Percentiles rank a stretch among this genome's conserved stretches.
phyloP scores from a whole-genome alignment of 1,140 invertebrate species.

The Papilio polyxenes region DNA sequence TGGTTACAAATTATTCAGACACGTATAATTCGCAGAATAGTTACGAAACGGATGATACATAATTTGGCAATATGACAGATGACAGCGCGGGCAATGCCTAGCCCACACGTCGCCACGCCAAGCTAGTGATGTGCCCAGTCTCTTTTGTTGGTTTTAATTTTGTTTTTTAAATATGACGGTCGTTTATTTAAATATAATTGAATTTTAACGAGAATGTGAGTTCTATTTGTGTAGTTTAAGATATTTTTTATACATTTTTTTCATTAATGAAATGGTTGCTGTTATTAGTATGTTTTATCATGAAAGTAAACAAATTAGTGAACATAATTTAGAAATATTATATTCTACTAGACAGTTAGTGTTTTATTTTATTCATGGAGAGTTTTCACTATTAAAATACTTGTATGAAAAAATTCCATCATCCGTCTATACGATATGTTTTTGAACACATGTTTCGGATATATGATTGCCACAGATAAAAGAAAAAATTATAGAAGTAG shows the following conservation, averaged over 20 bases:
- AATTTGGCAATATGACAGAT: slow-evolving; percentile 7
- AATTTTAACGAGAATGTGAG: background rate
- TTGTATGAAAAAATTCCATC: no score
- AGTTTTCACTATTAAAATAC: no score
- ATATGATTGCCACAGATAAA: no score
- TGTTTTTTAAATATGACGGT: background rate
- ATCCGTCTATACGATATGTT: no score
- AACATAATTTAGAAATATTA: no score
- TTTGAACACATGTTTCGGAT: no score
- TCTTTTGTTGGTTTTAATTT: background rate
- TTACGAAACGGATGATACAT: slow-evolving; percentile 4
- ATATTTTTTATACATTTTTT: background rate
- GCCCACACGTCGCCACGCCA: background rate
- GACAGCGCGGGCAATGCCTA: background rate
- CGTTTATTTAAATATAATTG: background rate
- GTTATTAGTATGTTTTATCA: no score
- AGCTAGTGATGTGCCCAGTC: background rate
- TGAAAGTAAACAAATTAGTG: no score
- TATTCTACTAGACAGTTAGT: no score
- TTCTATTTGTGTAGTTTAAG: background rate
- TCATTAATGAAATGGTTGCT: background rate
- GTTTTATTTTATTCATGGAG: no score
- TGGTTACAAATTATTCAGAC: slow-evolving; percentile 21
- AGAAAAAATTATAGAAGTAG: background rate
- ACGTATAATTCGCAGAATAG: background rate